Conservation (phyloP, 2,113 vertebrate genomes). For the Urocolius indicus region DNA sequence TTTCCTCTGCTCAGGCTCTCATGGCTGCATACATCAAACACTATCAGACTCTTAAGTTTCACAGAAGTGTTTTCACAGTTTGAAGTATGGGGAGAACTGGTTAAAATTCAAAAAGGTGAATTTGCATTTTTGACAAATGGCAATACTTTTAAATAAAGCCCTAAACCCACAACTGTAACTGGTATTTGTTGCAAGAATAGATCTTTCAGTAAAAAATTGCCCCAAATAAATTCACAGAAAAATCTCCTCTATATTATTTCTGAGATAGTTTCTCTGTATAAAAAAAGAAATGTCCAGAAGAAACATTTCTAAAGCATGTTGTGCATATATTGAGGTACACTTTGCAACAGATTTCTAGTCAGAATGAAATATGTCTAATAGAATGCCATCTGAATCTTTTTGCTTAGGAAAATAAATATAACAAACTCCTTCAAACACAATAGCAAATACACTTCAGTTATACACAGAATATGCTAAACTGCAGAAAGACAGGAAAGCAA, state of each 20-base stretch:
- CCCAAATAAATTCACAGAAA: not conserved
- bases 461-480: not conserved
- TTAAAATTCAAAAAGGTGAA: not conserved
- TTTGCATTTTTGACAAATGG: not conserved
- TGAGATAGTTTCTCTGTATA: not conserved
- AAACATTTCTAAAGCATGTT: not conserved
- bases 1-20: not conserved
- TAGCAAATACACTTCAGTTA: not conserved
- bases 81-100: not conserved
- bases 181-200: not conserved
- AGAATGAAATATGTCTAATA: not conserved
- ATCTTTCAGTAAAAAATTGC: not conserved
- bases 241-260: not conserved
- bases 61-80: not conserved
- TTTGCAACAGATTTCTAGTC: not conserved
- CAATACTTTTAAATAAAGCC: not conserved
- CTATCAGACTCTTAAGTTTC: not conserved
- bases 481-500: not conserved
- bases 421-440: not conserved
- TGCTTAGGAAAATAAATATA: not conserved
- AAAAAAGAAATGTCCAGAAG: not conserved
- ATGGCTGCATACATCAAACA: not conserved
- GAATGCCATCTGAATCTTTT: not conserved
- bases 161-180: not conserved
- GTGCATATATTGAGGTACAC: not conserved